Conservation (phyloP, 1,140 invertebrate genomes). For the Caerostris extrusa region DNA sequence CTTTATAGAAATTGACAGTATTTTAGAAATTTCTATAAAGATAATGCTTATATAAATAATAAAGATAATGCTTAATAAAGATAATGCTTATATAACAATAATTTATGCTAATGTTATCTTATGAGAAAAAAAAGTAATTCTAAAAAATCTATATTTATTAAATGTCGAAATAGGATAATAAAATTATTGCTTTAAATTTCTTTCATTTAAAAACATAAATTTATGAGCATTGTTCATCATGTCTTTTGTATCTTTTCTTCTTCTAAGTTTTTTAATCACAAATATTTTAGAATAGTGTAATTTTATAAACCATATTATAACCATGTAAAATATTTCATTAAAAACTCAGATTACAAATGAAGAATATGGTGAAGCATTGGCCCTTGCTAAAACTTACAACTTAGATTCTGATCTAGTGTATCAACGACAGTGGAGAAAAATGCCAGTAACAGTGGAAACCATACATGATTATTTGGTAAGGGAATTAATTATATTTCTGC, state of each 20-base stretch:
- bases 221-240: constrained; percentile 7
- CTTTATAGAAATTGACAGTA: too few relatives aligned
- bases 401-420: constrained; percentile 91
- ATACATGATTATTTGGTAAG: constrained; percentile 88
- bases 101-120: too few relatives aligned
- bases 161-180: too few relatives aligned
- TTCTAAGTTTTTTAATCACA: not conserved
- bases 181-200: not conserved
- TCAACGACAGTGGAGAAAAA: constrained; percentile 90
- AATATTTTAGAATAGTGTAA: not conserved
- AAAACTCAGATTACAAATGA: constrained; percentile 85
- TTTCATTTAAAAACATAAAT: not conserved
- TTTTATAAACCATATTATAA: not conserved
- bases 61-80: too few relatives aligned
- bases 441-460: constrained; percentile 87
- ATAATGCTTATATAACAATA: too few relatives aligned
- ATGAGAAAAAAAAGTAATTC: too few relatives aligned
- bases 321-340: too few relatives aligned
- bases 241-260: constrained; percentile 25
- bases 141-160: too few relatives aligned
- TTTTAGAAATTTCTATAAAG: too few relatives aligned
- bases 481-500: too few relatives aligned
- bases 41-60: too few relatives aligned
- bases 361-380: constrained; percentile 90
- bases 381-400: constrained; percentile 87